These are phyloP conservation scores for Coptotermes formosanus DNA, from an alignment of 1,140 invertebrate species.

Conservation along the genomic window DNA sequence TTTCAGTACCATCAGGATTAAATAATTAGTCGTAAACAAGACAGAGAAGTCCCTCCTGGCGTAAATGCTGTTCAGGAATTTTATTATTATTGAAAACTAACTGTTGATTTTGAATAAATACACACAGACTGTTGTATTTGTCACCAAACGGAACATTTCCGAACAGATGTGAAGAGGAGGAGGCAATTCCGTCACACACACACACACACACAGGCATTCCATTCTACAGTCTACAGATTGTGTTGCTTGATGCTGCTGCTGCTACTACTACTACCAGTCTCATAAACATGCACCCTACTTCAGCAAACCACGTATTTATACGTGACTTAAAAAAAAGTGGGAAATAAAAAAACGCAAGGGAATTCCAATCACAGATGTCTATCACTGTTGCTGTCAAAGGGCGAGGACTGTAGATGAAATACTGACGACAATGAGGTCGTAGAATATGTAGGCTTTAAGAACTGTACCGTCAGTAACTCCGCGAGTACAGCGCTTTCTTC, in stretches of 20 bases:
- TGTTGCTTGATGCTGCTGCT: background rate
- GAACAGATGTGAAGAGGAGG: background rate
- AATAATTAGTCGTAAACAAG: background rate
- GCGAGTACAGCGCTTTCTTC: too few species aligned
- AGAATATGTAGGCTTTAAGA: too few species aligned
- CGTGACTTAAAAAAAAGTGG: background rate
- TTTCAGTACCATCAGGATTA: background rate
- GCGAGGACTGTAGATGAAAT: background rate
- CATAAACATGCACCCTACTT: background rate
- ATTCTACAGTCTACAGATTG: background rate
- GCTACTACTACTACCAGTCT: background rate
- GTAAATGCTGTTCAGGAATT: background rate
- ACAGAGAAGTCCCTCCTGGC: background rate
- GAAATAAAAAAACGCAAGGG: background rate
- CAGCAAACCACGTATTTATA: background rate
- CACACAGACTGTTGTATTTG: background rate
- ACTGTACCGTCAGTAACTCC: too few species aligned
- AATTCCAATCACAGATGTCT: background rate
- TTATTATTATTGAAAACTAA: slow-evolving; percentile 10
- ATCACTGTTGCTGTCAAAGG: background rate
- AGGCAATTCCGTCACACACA: too few species aligned
- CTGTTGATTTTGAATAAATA: background rate
- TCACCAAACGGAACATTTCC: background rate
- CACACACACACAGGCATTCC: background rate
- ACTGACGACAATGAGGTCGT: too few species aligned